Evolutionary conservation across 2,888 invertebrate genomes (phyloP).

Genomic region (Sturmia bella): DNA sequence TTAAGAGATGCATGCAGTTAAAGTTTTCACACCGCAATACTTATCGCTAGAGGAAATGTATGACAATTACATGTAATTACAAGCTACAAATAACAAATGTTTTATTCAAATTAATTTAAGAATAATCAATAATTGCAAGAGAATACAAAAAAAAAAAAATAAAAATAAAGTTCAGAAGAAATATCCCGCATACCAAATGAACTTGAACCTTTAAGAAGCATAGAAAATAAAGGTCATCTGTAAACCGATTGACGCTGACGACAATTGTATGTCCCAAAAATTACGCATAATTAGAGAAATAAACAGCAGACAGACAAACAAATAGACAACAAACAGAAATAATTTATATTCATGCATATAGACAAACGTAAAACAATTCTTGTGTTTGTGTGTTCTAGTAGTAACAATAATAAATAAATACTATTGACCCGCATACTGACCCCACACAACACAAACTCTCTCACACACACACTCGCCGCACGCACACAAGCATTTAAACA

Average conservation of each 20-base stretch:
- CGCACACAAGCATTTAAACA: constrained; percentile 27
- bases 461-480: background rate
- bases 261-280: constrained; percentile 58
- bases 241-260: constrained; percentile 34
- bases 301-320: constrained; percentile 43
- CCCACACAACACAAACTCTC: constrained; percentile 59
- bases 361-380: constrained; percentile 43
- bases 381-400: constrained; percentile 10
- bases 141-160: constrained; percentile 1
- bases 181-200: constrained; percentile 67
- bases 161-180: constrained; percentile 24
- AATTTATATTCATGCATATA: constrained; percentile 53
- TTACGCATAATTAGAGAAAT: constrained; percentile 69
- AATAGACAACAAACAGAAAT: constrained; percentile 43
- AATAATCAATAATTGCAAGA: constrained; percentile 49
- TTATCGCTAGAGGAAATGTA: constrained; percentile 8
- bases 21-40: constrained; percentile 13
- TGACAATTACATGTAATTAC: constrained; percentile 36
- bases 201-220: constrained; percentile 50
- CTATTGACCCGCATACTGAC: constrained; percentile 71
- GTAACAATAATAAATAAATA: constrained; percentile 59
- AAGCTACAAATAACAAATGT: constrained; percentile 62
- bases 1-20: background rate
- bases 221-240: constrained; percentile 59
- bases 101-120: constrained; percentile 67